A percentile compares a stretch with the other conserved stretches of the same genome.
Evolutionary conservation across 2,113 vertebrate species (phyloP).

Genomic region (Melierax canorus): DNA sequence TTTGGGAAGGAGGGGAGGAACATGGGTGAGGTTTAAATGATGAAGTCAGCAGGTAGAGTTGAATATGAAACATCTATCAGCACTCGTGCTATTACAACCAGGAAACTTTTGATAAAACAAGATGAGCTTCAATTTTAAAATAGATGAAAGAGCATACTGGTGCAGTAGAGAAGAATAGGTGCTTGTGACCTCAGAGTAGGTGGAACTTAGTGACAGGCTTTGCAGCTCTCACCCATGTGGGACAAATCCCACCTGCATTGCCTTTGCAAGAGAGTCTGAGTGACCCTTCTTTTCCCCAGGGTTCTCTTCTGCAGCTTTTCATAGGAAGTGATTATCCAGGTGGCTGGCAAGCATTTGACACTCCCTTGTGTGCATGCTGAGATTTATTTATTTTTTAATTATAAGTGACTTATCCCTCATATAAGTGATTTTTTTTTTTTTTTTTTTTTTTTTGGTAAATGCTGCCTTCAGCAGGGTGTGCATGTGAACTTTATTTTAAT

Average conservation of each 20-base stretch:
- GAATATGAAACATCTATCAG: not conserved
- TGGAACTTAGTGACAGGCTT: not conserved
- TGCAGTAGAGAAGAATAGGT: not conserved
- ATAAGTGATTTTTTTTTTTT: not conserved
- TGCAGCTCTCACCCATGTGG: not conserved
- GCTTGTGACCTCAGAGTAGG: not conserved
- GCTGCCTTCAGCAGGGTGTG: slow-evolving; percentile 40
- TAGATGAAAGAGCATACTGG: not conserved
- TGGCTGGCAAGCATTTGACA: not conserved
- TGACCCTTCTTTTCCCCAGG: not conserved
- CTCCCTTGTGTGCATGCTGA: not conserved
- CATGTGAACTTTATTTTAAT: slow-evolving; percentile 62
- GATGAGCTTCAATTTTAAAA: not conserved
- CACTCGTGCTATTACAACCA: not conserved
- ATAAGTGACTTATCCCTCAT: slow-evolving; percentile 2
- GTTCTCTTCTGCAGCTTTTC: not conserved
- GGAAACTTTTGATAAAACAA: not conserved
- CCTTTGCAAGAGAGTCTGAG: not conserved
- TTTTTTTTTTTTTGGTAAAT: not conserved
- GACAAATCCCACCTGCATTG: not conserved
- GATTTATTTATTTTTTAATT: not conserved
- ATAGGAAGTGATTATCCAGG: not conserved
- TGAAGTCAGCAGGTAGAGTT: not conserved
- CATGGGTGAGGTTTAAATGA: not conserved
- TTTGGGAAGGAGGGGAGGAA: not conserved